Evolutionary conservation across 2,113 vertebrate genomes (phyloP).

Genomic region (Orientallactaga bullata): DNA sequence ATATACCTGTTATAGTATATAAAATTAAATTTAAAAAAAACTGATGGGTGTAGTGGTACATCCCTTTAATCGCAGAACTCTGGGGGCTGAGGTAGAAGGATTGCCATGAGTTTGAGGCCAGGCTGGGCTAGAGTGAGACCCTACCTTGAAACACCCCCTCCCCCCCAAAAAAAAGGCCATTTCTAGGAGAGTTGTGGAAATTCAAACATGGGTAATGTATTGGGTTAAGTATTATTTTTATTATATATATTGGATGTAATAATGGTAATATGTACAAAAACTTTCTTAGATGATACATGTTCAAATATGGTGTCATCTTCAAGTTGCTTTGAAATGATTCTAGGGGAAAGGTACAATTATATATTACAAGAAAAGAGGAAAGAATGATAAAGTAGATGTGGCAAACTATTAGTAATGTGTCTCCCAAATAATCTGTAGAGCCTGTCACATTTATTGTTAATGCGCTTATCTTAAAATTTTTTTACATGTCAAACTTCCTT

Average conservation of each 20-base stretch:
- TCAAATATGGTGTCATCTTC: not conserved
- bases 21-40: no score
- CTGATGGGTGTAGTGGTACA: no score
- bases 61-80: no score
- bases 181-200: slow-evolving; percentile 14
- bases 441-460: not conserved
- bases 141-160: no score
- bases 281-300: slow-evolving; percentile 13
- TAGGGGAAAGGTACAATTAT: not conserved
- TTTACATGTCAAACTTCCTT: not conserved
- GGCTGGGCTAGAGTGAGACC: no score
- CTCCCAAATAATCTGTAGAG: slow-evolving; percentile 24
- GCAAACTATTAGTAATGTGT: slow-evolving; percentile 24
- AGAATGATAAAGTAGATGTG: not conserved
- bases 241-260: slow-evolving; percentile 32
- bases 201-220: not conserved
- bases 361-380: slow-evolving; percentile 1
- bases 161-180: no score
- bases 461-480: not conserved
- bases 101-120: no score
- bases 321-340: slow-evolving; percentile 33
- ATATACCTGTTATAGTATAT: no score
- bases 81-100: no score
- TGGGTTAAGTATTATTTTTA: not conserved
- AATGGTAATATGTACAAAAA: not conserved